Evolutionary conservation across 2,888 invertebrate species (phyloP), one percentile per base, ranked within the genome.

Genomic region (Fragum whitleyi): DNA sequence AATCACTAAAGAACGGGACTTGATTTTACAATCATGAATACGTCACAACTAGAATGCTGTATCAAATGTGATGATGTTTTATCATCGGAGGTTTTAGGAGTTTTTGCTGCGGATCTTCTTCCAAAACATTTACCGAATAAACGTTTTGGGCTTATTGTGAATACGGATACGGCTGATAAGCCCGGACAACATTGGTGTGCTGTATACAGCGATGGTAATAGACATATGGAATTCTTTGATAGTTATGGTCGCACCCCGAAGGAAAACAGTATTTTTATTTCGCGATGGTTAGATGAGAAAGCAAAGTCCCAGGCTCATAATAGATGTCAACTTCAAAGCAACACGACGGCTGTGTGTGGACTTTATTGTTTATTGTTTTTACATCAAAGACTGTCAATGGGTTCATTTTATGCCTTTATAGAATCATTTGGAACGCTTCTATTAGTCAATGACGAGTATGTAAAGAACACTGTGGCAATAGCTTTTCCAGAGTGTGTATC

Each of bases 311-410:
- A 23, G 19, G 7, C 26, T 7, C 23, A 16, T 39, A 73, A 61
- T 26, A 26, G 62, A 39, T 1, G 11, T 16, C 61, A 73, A 29
- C 42, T 77, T 65, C 77, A 77, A 51, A 72, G 77, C 21, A 42
- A 77, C 21, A 2, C 39, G 16, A 71, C 77, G 11, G 16, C 57
- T 28, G 28, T 77, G 39, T 77, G 77, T 26, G 77, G 77, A 55
- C 72, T 77, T 29, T 77, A 72, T 39, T 77, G 77, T 65, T n/a
- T 72, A 16, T 67, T 72, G 23, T 77, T 29, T 77, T 57, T 77
- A 42, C 77, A 32, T 47, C 68, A 77, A 23, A 72, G 72, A 73
- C 47, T 72, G 9, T 3, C 42, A 6, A 59, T 73, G 57, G 28
- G 7, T 61, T 29, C 59, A 19, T 77, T 67, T n/a, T 7, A 77